Percentiles rank a stretch among this genome's conserved stretches.
These are phyloP conservation scores for Cinara cedri DNA, from an alignment of 2,888 invertebrate genomes.

Conservation along the genomic window DNA sequence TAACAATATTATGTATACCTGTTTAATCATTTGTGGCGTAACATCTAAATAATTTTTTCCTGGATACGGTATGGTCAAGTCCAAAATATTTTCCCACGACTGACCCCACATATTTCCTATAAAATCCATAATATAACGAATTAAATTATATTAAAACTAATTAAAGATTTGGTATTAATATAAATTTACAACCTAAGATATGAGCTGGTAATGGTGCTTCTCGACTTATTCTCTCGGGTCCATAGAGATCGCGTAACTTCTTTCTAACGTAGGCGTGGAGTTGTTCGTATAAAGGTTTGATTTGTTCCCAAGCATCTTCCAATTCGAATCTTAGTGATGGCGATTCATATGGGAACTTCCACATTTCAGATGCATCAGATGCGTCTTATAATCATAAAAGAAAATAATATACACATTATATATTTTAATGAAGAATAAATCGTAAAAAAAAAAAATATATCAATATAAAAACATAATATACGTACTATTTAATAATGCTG, in stretches of 20 bases:
- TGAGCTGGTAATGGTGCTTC: conserved; percentile 86
- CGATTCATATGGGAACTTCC: conserved; percentile 87
- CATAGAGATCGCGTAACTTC: conserved; percentile 81
- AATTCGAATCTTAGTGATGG: conserved; percentile 77
- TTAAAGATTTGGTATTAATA: background rate
- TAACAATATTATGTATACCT: conserved; percentile 66
- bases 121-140: background rate
- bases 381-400: too few relatives aligned
- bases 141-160: too few relatives aligned
- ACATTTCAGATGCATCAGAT: conserved; percentile 84
- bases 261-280: conserved; percentile 88
- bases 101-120: conserved; percentile 88
- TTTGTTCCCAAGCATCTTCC: conserved; percentile 81
- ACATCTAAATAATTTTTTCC: conserved; percentile 83
- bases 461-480: conserved; percentile 58
- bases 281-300: conserved; percentile 84
- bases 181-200: conserved; percentile 68
- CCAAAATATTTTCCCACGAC: conserved; percentile 82
- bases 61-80: conserved; percentile 83
- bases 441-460: too few relatives aligned
- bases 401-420: conserved; percentile 59
- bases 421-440: too few relatives aligned
- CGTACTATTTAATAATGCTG: conserved; percentile 81
- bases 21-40: conserved; percentile 79
- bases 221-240: conserved; percentile 78